Conservation (phyloP, 1,140 invertebrate genomes). For the Orchestia grillus region DNA sequence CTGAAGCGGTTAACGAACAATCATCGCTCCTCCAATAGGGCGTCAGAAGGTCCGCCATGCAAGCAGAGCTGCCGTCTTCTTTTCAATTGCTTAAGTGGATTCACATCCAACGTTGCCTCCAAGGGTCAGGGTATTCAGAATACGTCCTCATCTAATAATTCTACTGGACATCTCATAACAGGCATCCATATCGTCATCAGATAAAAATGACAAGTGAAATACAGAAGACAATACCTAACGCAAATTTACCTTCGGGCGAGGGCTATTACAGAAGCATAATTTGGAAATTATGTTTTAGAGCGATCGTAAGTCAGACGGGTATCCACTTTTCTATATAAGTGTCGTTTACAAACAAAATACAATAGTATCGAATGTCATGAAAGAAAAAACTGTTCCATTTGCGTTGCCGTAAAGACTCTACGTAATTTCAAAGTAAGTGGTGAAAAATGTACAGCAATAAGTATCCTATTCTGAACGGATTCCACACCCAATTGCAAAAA, state of each 20-base stretch:
- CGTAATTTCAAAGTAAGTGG: no score
- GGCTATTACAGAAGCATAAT: not conserved
- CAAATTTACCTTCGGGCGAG: not conserved
- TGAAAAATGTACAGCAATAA: no score
- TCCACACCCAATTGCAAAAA: no score
- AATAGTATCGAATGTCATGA: no score
- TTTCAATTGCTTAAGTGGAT: not conserved
- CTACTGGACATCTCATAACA: not conserved
- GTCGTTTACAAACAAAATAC: no score
- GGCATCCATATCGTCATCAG: not conserved
- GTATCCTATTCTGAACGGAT: no score
- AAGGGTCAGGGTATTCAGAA: not conserved
- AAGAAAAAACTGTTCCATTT: no score
- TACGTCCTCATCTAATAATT: not conserved
- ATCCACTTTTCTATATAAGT: no score
- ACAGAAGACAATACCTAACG: not conserved
- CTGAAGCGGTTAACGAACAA: constrained; percentile 15
- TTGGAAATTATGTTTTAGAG: not conserved
- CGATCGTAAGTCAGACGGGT: no score
- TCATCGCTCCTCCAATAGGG: not conserved
- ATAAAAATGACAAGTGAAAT: not conserved
- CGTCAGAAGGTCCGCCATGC: not conserved
- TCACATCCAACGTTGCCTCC: not conserved
- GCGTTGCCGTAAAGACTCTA: no score
- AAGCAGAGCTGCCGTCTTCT: not conserved